A percentile compares a stretch with the other conserved stretches of the same genome.
Conservation (phyloP, 2,888 invertebrate genomes). For the Apotomis capreana region DNA sequence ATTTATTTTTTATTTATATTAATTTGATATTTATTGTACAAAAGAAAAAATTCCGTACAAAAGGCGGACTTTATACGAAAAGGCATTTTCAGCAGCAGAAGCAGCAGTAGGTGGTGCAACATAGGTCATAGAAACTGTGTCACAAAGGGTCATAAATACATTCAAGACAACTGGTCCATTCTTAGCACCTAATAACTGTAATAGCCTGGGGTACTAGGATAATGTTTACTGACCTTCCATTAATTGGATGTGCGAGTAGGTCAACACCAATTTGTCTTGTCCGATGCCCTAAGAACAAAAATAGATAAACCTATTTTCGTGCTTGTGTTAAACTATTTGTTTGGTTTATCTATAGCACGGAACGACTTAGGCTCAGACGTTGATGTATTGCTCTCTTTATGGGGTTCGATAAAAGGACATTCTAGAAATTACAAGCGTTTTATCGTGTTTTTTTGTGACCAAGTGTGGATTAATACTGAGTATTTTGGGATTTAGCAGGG, state of each 20-base stretch:
- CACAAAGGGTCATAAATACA: background rate
- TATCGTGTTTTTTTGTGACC: slow-evolving; percentile 17
- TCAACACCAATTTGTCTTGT: slow-evolving; percentile 38
- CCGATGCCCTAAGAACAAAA: slow-evolving; percentile 46
- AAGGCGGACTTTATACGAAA: no score
- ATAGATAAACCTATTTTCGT: slow-evolving; percentile 48
- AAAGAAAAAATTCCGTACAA: no score
- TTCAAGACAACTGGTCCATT: background rate
- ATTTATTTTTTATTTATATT: no score
- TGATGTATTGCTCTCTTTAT: slow-evolving; percentile 62
- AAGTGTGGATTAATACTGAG: slow-evolving; percentile 15
- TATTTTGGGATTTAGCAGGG: background rate
- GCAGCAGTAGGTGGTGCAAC: no score
- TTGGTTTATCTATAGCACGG: slow-evolving; percentile 59
- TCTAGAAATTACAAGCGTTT: slow-evolving; percentile 27
- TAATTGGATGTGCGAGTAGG: slow-evolving; percentile 23
- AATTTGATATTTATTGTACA: no score
- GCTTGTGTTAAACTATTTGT: slow-evolving; percentile 57
- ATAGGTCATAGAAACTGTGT: no score
- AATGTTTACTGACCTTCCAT: slow-evolving; percentile 15
- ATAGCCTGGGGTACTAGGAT: slow-evolving; percentile 2
- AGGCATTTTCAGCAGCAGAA: no score
- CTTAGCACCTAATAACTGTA: background rate
- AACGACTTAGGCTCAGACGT: slow-evolving; percentile 55
- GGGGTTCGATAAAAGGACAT: slow-evolving; percentile 49